A percentile compares a stretch with the other conserved stretches of the same genome.
phyloP scores from a whole-genome alignment of 2,888 invertebrate species.

The Melieria picta region DNA sequence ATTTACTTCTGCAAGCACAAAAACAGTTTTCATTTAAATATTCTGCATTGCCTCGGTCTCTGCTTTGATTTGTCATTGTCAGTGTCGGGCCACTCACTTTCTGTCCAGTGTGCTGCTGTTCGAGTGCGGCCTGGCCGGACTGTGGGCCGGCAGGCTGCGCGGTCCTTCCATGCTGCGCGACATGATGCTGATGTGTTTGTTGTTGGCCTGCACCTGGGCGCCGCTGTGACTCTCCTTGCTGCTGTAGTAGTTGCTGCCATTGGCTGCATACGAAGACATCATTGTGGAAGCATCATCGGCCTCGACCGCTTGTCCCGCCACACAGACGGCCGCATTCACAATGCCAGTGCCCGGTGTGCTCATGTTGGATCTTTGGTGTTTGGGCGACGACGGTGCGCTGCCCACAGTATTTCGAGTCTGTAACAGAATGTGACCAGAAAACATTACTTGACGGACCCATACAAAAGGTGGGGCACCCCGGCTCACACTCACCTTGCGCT shows the following conservation, averaged over 20 bases:
- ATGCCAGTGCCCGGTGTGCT: conserved; percentile 63
- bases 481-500: conserved; percentile 58
- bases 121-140: conserved; percentile 64
- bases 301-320: conserved; percentile 66
- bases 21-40: background rate
- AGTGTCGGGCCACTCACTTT: conserved; percentile 63
- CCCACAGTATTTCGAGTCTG: conserved; percentile 69
- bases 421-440: background rate
- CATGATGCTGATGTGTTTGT: conserved; percentile 66
- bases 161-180: conserved; percentile 73
- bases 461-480: too few relatives aligned
- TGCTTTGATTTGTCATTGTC: background rate
- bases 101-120: conserved; percentile 69
- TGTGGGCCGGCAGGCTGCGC: conserved; percentile 68
- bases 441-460: too few relatives aligned
- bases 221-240: conserved; percentile 41
- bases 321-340: conserved; percentile 31
- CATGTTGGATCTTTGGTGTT: conserved; percentile 66
- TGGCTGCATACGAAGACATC: conserved; percentile 55
- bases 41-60: too few relatives aligned
- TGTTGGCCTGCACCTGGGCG: conserved; percentile 50
- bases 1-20: conserved; percentile 68
- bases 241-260: conserved; percentile 40
- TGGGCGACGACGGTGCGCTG: conserved; percentile 72
- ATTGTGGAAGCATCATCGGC: conserved; percentile 58